These are phyloP conservation scores for Mus spicilegus DNA, from an alignment of 2,113 vertebrate species.

Conservation along the genomic window DNA sequence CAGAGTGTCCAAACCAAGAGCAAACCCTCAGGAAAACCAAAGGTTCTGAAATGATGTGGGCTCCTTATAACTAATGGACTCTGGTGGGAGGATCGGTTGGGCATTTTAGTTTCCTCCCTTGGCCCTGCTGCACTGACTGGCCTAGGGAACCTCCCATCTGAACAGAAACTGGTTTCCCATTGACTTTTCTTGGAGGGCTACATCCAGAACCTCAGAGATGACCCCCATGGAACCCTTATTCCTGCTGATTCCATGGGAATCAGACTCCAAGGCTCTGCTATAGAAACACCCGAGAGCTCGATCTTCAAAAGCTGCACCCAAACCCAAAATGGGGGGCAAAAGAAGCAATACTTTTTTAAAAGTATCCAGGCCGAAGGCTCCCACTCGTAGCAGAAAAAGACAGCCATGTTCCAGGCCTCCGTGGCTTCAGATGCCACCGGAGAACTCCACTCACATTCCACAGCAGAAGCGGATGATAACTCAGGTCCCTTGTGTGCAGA, in stretches of 20 bases:
- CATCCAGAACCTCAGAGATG: neutral
- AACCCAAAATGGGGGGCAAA: neutral
- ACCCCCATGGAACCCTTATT: neutral
- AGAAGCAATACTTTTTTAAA: neutral
- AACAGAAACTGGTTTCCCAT: neutral
- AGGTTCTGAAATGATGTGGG: neutral
- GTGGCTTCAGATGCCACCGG: neutral
- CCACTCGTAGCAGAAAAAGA: neutral
- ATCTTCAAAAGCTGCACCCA: neutral
- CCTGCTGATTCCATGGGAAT: neutral
- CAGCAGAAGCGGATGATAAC: neutral
- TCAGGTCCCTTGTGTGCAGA: neutral
- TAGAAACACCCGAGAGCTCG: neutral
- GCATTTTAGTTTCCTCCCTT: neutral
- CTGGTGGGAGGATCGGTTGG: fast-evolving
- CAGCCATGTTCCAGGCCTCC: neutral
- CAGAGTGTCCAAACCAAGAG: neutral
- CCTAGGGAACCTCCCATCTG: neutral
- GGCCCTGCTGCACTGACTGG: neutral
- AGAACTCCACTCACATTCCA: no score
- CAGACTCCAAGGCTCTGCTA: neutral
- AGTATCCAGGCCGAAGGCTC: neutral
- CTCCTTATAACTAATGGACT: neutral
- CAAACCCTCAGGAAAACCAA: neutral
- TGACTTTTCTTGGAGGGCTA: neutral